Evolutionary conservation across 2,888 invertebrate genomes (phyloP), one percentile per base, ranked within the genome.

Genomic region (Nephrotoma guestfalica): DNA sequence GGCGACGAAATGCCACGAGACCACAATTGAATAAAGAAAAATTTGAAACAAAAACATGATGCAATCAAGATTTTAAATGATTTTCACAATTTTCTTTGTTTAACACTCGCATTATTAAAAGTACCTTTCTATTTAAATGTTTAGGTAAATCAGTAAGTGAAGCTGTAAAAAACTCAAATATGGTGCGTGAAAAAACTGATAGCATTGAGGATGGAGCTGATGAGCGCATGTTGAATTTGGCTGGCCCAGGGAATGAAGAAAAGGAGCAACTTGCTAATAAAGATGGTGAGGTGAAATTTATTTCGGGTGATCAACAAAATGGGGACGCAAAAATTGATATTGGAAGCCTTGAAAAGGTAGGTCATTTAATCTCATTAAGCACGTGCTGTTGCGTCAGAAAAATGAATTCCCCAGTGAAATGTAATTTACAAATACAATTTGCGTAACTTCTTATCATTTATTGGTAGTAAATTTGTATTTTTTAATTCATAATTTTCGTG

Each of bases 261-360:
- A 94, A 94, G 42, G 93, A 93, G 87, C 93, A 93, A 89, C 92
- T 93, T 87, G 91, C 93, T 40, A 93, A 93, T 9, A 93, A 93
- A 86, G 93, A 94, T 42, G 93, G 94, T 0, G 94, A 96, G 92
- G 96, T 96, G 1, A 96, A 96, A 91, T 96, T 95, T 89, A 94
- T 95, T 86, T 93, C 94, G 13, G 95, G 94, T 0, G 94, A 94
- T 90, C 91, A 95, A 88, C 93, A 95, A 90, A 97, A 97, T 93
- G 97, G 97, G 1, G 97, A 97, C 91, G 96, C 97, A 0, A 97
- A 97, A 92, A 95, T 97, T 87, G 96, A 97, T 90, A 95, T 97
- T 86, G 96, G 96, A 89, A 93, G 93, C 86, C 92, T 93, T 71
- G 93, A 94, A 88, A 92, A 92, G 91, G 94, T 94, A 88, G 89